Conservation (phyloP, 2,113 vertebrate species). For the Nesogale talazaci region DNA sequence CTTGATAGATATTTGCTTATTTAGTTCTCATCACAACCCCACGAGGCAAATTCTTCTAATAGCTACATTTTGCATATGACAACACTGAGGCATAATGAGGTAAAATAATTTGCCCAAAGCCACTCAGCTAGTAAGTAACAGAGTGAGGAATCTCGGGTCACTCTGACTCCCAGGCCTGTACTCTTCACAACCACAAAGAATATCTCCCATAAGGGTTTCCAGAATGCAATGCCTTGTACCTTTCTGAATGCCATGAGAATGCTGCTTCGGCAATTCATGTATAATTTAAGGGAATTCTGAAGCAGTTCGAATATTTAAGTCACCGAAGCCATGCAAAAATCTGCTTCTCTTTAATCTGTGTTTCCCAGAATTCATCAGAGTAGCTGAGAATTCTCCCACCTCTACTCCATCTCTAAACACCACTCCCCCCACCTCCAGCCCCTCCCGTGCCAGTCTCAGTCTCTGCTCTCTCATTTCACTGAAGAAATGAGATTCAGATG, state of each 20-base stretch:
- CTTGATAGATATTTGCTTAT: fast-evolving
- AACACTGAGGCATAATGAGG: neutral
- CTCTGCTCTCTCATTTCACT: conserved; percentile 18
- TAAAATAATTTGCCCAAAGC: neutral
- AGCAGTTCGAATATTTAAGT: conserved; percentile 56
- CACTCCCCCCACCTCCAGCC: neutral
- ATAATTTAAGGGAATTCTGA: conserved; percentile 32
- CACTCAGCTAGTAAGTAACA: neutral
- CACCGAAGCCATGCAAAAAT: neutral
- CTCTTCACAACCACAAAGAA: neutral
- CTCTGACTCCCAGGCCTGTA: neutral
- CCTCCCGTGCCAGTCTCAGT: neutral
- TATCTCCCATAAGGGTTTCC: neutral
- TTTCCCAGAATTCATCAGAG: neutral
- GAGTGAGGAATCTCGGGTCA: neutral
- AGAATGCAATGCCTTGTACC: neutral
- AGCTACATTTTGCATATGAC: neutral
- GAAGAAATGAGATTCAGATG: conserved; percentile 71
- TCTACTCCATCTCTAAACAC: neutral
- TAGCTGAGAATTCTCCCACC: neutral
- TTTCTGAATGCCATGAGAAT: neutral
- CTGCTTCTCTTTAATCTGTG: neutral
- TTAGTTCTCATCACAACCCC: neutral
- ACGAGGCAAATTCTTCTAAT: neutral
- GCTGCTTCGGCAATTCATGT: neutral